Evolutionary conservation across 1,140 invertebrate species (phyloP).

Genomic region (Gonatopus flavifemur): DNA sequence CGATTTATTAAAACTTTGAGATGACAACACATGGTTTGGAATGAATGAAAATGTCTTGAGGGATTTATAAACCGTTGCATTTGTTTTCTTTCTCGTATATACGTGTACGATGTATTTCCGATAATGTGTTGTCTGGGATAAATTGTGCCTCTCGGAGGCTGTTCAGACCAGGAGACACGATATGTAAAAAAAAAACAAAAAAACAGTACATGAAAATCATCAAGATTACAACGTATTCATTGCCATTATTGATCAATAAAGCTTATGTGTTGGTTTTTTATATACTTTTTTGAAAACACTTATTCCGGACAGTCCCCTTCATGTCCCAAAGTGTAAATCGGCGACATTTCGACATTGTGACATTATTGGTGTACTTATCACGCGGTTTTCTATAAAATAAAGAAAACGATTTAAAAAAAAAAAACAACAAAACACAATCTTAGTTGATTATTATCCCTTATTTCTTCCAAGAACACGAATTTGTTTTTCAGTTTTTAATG

Average conservation of each 20-base stretch:
- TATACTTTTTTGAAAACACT: conserved; percentile 10
- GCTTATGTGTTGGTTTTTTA: too few relatives aligned
- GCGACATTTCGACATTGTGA: conserved; percentile 52
- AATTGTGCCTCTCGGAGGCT: conserved; percentile 35
- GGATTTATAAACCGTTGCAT: too few relatives aligned
- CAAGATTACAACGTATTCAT: too few relatives aligned
- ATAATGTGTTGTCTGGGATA: too few relatives aligned
- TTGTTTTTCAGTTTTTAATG: too few relatives aligned
- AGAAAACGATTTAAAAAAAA: conserved; percentile 51
- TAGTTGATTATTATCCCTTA: neutral
- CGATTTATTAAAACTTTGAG: too few relatives aligned
- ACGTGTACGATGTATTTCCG: too few relatives aligned
- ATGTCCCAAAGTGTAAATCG: conserved; percentile 45
- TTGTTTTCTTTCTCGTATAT: too few relatives aligned
- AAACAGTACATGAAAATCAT: neutral
- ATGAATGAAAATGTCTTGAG: too few relatives aligned
- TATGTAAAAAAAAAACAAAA: neutral
- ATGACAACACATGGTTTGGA: too few relatives aligned
- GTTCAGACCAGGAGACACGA: conserved; percentile 22
- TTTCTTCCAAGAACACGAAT: neutral
- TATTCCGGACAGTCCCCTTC: conserved; percentile 34
- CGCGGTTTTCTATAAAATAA: conserved; percentile 57
- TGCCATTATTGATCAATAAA: conserved; percentile 15
- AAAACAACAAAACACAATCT: neutral
- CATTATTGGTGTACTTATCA: conserved; percentile 58